phyloP scores from a whole-genome alignment of 2,113 vertebrate genomes.

The Tychaedon coryphoeus region DNA sequence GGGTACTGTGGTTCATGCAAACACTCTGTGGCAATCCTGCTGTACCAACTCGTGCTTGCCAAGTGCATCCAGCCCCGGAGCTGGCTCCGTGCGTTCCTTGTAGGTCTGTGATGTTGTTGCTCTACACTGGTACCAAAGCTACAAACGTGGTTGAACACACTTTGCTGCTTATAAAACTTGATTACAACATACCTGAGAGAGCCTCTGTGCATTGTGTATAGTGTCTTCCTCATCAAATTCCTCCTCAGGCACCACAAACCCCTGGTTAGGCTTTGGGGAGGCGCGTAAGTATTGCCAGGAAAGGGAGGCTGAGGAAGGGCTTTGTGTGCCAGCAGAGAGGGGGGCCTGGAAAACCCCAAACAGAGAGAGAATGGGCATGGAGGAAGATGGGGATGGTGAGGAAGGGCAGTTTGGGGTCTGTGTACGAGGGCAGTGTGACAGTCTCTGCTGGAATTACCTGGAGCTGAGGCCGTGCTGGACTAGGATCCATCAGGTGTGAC shows the following conservation, averaged over 20 bases:
- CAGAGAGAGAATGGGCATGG: neutral
- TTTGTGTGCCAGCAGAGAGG: neutral
- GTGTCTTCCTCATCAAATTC: neutral
- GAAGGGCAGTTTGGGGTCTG: neutral
- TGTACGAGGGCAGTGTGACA: neutral
- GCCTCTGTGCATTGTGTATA: slow-evolving; percentile 31
- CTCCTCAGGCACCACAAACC: neutral
- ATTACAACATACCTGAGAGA: slow-evolving; percentile 27
- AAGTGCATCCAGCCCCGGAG: neutral
- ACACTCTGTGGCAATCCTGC: neutral
- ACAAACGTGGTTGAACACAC: neutral
- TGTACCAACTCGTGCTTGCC: neutral
- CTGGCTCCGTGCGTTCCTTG: neutral
- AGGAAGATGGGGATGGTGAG: neutral
- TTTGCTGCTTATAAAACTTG: slow-evolving; percentile 42
- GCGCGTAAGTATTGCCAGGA: neutral
- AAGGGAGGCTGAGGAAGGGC: neutral
- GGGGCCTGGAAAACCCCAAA: neutral
- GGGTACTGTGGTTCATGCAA: neutral
- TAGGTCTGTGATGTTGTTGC: slow-evolving; percentile 3
- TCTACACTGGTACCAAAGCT: slow-evolving; percentile 25
- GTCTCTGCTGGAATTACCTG: neutral
- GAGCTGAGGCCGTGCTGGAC: fast-evolving
- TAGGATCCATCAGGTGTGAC: neutral
- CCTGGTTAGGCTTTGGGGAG: neutral